phyloP scores from a whole-genome alignment of 2,113 vertebrate species.

The Protomyctophum bolini region DNA sequence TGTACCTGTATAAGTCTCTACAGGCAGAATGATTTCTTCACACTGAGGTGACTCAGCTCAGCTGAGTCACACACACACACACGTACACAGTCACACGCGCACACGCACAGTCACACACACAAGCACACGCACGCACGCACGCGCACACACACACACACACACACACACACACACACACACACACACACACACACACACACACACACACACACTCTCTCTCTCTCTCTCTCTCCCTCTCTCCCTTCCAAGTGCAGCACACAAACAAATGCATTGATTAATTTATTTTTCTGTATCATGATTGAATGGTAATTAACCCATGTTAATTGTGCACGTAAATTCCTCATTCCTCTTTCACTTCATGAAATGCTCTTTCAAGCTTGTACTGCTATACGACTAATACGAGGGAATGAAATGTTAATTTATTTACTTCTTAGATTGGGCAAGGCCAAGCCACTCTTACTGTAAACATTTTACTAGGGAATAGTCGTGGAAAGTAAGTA shows the following conservation, averaged over 20 bases:
- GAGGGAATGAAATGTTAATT: constrained; percentile 1
- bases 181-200: no score
- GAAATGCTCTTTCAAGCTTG: not conserved
- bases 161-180: no score
- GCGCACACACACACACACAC: no score
- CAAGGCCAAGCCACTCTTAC: not conserved
- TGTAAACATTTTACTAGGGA: no score
- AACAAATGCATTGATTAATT: constrained; percentile 47
- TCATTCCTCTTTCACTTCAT: constrained; percentile 6
- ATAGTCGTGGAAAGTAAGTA: no score
- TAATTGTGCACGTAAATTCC: constrained; percentile 59
- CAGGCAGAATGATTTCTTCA: no score
- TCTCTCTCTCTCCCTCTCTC: no score
- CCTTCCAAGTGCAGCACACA: constrained; percentile 10
- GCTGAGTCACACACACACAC: no score
- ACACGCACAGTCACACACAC: no score
- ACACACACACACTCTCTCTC: not conserved
- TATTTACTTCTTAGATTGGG: not conserved
- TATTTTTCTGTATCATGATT: constrained; percentile 11
- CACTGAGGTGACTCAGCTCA: no score
- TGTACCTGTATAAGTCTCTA: not conserved
- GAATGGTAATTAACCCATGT: not conserved
- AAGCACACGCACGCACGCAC: no score
- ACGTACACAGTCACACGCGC: no score
- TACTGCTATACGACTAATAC: not conserved